phyloP scores from a whole-genome alignment of 2,888 invertebrate genomes.

The Lasioglossum leucozonium region DNA sequence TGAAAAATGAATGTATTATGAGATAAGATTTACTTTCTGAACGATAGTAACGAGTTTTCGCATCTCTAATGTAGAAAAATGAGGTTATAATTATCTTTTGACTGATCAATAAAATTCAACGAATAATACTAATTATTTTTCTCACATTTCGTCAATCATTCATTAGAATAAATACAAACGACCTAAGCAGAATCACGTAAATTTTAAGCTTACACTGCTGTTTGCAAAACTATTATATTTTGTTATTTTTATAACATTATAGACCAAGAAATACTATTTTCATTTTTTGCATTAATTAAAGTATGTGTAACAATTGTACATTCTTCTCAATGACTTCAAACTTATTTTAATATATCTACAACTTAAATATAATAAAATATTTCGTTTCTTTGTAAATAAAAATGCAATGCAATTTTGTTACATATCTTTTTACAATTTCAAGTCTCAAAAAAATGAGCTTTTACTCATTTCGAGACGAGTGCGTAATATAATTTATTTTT shows the following conservation, averaged over 20 bases:
- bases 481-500: slow-evolving; percentile 41
- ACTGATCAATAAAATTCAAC: slow-evolving; percentile 73
- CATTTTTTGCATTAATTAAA: background rate
- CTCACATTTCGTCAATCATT: slow-evolving; percentile 22
- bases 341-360: background rate
- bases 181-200: background rate
- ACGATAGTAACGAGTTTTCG: slow-evolving; percentile 34
- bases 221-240: background rate
- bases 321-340: background rate
- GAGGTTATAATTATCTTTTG: slow-evolving; percentile 71
- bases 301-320: background rate
- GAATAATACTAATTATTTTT: slow-evolving; percentile 35
- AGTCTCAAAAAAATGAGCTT: background rate
- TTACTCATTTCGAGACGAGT: slow-evolving; percentile 14
- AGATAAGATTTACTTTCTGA: slow-evolving; percentile 25
- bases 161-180: background rate
- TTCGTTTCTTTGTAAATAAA: background rate
- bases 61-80: slow-evolving; percentile 52
- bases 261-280: background rate
- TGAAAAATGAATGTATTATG: slow-evolving; percentile 2
- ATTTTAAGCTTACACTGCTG: background rate
- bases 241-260: background rate
- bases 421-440: background rate
- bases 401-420: background rate
- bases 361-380: background rate